These are phyloP conservation scores for Pandemis heparana DNA, from an alignment of 2,888 invertebrate genomes.

Conservation along the genomic window DNA sequence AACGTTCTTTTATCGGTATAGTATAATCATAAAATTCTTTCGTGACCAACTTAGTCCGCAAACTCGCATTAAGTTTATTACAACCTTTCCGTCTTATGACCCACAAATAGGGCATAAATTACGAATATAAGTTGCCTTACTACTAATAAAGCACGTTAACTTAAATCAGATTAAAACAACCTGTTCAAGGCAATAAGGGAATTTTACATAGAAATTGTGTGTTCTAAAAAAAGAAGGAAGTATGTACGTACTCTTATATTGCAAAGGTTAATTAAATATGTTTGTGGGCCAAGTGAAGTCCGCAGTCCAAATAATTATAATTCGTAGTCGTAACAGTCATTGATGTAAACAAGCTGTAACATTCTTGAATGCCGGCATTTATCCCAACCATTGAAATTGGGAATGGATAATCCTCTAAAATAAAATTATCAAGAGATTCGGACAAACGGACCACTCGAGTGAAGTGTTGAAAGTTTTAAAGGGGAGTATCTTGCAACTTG, in stretches of 20 bases:
- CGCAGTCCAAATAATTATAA: constrained; percentile 19
- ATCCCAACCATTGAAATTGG: too few relatives aligned
- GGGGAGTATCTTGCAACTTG: background rate
- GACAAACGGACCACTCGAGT: too few relatives aligned
- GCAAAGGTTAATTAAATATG: constrained; percentile 11
- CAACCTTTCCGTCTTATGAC: constrained; percentile 30
- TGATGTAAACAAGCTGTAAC: background rate
- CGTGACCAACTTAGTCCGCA: constrained; percentile 36
- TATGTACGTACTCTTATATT: background rate
- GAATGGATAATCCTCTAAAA: too few relatives aligned
- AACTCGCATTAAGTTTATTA: constrained; percentile 33
- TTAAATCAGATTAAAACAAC: constrained; percentile 27
- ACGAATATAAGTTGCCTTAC: constrained; percentile 12
- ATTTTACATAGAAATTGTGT: constrained; percentile 7
- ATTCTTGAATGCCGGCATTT: background rate
- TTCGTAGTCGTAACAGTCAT: constrained; percentile 14
- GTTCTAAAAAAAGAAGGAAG: background rate
- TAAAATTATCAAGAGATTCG: too few relatives aligned
- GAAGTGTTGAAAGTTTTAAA: too few relatives aligned
- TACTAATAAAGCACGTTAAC: constrained; percentile 17
- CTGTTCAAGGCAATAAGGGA: constrained; percentile 8
- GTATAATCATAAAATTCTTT: constrained; percentile 26
- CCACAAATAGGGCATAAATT: constrained; percentile 31
- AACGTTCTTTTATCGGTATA: constrained; percentile 19
- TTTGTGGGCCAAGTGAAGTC: constrained; percentile 12